Evolutionary conservation across 2,888 invertebrate genomes (phyloP).

Genomic region (Lingula anatina): DNA sequence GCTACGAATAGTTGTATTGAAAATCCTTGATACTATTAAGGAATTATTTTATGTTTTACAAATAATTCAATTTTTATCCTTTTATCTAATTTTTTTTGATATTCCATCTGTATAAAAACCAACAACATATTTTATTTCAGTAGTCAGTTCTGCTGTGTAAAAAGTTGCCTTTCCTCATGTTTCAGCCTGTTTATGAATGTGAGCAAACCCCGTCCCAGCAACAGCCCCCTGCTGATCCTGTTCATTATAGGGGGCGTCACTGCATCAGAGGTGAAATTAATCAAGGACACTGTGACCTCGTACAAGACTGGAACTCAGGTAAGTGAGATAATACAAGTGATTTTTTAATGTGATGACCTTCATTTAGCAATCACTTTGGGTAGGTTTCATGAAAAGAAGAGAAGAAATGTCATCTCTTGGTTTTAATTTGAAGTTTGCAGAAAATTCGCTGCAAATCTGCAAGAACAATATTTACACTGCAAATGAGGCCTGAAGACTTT

Average conservation of each 20-base stretch:
- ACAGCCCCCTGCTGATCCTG: slow-evolving; percentile 62
- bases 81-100: neutral
- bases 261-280: slow-evolving; percentile 59
- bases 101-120: neutral
- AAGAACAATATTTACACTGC: too few species aligned
- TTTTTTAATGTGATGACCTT: neutral
- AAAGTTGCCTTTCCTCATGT: slow-evolving; percentile 6
- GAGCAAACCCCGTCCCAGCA: slow-evolving; percentile 60
- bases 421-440: too few species aligned
- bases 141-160: too few species aligned
- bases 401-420: too few species aligned
- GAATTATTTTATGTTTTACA: neutral
- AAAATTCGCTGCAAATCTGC: too few species aligned
- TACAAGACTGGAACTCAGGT: slow-evolving; percentile 28
- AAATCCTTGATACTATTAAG: neutral
- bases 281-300: slow-evolving; percentile 41
- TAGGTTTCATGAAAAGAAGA: neutral
- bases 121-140: neutral
- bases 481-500: too few species aligned
- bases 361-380: neutral
- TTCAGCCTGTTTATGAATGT: slow-evolving; percentile 61
- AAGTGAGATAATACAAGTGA: neutral
- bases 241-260: slow-evolving; percentile 67
- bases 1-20: neutral
- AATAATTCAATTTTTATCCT: neutral